Conservation (phyloP, 1,140 invertebrate genomes). For the Hydropsyche tenuis region DNA sequence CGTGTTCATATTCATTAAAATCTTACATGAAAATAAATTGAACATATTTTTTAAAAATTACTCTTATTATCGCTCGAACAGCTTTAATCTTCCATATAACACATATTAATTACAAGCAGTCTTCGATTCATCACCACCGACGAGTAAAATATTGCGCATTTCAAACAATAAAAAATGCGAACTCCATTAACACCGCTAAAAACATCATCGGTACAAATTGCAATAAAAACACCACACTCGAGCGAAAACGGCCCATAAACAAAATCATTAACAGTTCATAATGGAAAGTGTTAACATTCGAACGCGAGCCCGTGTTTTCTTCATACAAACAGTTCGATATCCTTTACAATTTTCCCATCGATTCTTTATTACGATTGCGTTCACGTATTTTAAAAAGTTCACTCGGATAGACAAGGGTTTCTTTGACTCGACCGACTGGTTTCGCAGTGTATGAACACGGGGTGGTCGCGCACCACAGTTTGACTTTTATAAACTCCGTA, state of each 20-base stretch:
- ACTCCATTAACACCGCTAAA: not conserved
- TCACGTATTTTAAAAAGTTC: not conserved
- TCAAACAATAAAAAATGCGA: not conserved
- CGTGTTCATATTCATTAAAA: too few species aligned
- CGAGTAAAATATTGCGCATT: too few species aligned
- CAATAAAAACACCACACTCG: not conserved
- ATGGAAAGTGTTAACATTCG: constrained; percentile 10
- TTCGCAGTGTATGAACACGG: not conserved
- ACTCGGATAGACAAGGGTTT: not conserved
- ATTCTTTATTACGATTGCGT: not conserved
- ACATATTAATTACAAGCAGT: too few species aligned
- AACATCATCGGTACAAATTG: not conserved
- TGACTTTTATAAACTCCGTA: constrained; percentile 3
- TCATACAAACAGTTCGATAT: not conserved
- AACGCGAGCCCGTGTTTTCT: not conserved
- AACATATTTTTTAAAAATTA: too few species aligned
- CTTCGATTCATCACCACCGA: too few species aligned
- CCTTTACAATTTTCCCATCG: not conserved
- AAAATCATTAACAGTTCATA: not conserved
- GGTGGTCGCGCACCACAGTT: constrained; percentile 6
- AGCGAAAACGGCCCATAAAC: not conserved
- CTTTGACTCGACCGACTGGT: not conserved
- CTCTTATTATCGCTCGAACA: too few species aligned
- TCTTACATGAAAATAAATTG: too few species aligned
- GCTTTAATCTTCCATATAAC: too few species aligned